Conservation (phyloP, 2,113 vertebrate species). For the Cynoglossus semilaevis region DNA sequence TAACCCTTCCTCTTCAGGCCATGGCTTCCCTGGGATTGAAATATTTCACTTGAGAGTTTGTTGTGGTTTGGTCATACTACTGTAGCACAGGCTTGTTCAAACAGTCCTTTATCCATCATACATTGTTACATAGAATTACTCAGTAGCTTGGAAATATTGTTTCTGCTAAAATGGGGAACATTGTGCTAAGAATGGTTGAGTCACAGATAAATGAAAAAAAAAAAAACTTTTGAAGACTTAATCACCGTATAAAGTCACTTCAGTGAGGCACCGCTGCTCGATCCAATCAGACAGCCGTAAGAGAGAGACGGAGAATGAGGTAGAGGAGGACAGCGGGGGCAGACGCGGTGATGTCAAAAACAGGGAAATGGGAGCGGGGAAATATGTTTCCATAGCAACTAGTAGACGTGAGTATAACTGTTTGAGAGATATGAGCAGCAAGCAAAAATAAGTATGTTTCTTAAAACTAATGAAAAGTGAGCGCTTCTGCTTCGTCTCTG, state of each 20-base stretch:
- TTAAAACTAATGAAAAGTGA: conserved; percentile 43
- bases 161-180: too few species aligned
- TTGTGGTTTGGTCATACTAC: too few species aligned
- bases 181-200: conserved; percentile 5
- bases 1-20: conserved; percentile 13
- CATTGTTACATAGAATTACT: background rate
- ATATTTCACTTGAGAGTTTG: too few species aligned
- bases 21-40: background rate
- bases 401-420: conserved; percentile 66
- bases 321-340: conserved; percentile 4
- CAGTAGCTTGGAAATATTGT: background rate
- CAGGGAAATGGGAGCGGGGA: conserved; percentile 48
- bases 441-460: conserved; percentile 58
- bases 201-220: too few species aligned
- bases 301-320: background rate
- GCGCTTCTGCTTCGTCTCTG: conserved; percentile 9
- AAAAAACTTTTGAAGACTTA: conserved; percentile 33
- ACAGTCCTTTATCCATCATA: too few species aligned
- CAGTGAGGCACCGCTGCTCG: conserved; percentile 42
- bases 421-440: conserved; percentile 68
- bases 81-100: too few species aligned
- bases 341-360: conserved; percentile 45
- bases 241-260: conserved; percentile 53
- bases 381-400: conserved; percentile 74
- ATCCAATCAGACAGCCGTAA: conserved; percentile 46